Evolutionary conservation across 2,888 invertebrate genomes (phyloP).

Genomic region (Tryphoninae sp.): DNA sequence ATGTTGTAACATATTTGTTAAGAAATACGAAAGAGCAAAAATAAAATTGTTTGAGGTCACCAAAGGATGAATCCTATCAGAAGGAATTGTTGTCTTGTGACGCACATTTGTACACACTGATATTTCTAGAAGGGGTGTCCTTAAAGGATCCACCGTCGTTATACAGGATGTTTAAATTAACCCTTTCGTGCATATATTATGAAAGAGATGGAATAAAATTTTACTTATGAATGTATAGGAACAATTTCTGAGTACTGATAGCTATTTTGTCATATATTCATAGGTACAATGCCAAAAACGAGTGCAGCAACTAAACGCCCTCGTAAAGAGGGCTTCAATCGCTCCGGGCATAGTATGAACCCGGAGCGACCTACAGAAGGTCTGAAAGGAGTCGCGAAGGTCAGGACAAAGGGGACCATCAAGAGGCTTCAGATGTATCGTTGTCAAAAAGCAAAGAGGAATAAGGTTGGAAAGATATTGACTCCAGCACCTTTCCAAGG

Average conservation of each 20-base stretch:
- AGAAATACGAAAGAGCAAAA: too few relatives aligned
- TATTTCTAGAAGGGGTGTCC: too few relatives aligned
- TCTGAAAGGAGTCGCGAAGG: conserved; percentile 92
- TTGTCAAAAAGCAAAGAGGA: conserved; percentile 97
- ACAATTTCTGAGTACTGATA: background rate
- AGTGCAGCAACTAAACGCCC: conserved; percentile 88
- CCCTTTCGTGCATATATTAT: too few relatives aligned
- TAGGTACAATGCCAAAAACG: conserved; percentile 88
- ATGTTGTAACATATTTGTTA: too few relatives aligned
- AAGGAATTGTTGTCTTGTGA: too few relatives aligned
- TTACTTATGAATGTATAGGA: too few relatives aligned
- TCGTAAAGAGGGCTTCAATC: conserved; percentile 92
- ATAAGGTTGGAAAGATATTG: conserved; percentile 94
- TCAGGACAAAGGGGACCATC: conserved; percentile 95
- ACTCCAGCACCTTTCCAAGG: conserved; percentile 98
- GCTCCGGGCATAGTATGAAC: conserved; percentile 96
- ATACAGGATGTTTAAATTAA: too few relatives aligned
- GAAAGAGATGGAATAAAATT: too few relatives aligned
- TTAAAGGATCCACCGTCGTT: too few relatives aligned
- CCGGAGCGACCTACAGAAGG: conserved; percentile 91
- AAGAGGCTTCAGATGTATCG: conserved; percentile 99
- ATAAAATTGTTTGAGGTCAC: too few relatives aligned
- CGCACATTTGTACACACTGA: too few relatives aligned
- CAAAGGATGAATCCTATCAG: too few relatives aligned
- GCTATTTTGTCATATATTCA: background rate